These are phyloP conservation scores for Furcula furcula DNA, from an alignment of 2,888 invertebrate species.

Conservation along the genomic window DNA sequence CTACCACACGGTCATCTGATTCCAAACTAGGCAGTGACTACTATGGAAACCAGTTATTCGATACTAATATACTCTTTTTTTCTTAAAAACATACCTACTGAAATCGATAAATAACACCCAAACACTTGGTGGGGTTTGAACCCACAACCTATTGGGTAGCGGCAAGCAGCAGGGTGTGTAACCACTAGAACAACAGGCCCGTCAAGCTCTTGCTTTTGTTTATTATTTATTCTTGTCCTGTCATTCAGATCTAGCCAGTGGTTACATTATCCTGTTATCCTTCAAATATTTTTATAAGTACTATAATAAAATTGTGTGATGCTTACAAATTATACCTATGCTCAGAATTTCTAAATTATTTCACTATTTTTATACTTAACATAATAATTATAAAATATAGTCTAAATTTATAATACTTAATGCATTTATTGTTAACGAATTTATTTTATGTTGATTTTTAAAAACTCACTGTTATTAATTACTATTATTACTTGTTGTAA, in stretches of 20 bases:
- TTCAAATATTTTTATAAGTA: slow-evolving; percentile 8
- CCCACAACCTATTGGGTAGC: no score
- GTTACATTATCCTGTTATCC: not conserved
- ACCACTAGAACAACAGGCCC: no score
- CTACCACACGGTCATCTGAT: no score
- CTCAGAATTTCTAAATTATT: slow-evolving; percentile 49
- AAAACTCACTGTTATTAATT: slow-evolving; percentile 48
- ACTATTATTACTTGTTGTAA: slow-evolving; percentile 42
- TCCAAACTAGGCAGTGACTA: no score
- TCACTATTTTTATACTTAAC: slow-evolving; percentile 55
- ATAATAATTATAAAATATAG: slow-evolving; percentile 23
- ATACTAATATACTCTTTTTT: no score
- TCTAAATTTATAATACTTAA: slow-evolving; percentile 39
- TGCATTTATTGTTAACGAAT: slow-evolving; percentile 79
- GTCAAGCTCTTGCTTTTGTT: no score
- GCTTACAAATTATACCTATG: slow-evolving; percentile 43
- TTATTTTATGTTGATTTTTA: slow-evolving; percentile 65
- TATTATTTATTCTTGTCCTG: no score
- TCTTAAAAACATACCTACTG: no score
- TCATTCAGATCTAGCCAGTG: not conserved
- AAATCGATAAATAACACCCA: no score
- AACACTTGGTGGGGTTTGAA: no score
- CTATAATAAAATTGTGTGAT: slow-evolving; percentile 37
- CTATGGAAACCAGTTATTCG: no score
- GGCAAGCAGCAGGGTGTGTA: no score